These are phyloP conservation scores for Neopelma chrysocephalum DNA, from an alignment of 2,797 vertebrate species.

Conservation along the genomic window DNA sequence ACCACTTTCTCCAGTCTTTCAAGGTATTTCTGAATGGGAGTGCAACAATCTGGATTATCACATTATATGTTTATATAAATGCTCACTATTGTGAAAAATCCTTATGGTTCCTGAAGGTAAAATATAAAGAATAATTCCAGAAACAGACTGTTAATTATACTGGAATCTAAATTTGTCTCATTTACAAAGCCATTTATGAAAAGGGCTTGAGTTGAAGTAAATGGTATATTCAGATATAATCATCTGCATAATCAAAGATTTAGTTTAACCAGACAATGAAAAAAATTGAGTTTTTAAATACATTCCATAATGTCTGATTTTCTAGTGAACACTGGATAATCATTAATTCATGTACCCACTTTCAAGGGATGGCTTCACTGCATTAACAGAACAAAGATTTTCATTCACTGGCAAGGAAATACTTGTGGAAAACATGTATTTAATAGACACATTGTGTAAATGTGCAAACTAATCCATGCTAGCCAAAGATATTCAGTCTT, in stretches of 20 bases:
- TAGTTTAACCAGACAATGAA: background rate
- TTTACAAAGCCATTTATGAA: background rate
- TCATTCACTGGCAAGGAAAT: background rate
- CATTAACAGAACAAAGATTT: background rate
- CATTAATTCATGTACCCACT: background rate
- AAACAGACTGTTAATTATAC: background rate
- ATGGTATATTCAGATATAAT: background rate
- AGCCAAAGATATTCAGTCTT: background rate
- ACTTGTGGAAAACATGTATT: background rate
- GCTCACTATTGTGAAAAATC: background rate
- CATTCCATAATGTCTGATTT: background rate
- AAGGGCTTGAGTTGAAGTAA: background rate
- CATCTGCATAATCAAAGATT: background rate
- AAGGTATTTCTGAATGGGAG: background rate
- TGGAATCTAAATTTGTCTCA: background rate
- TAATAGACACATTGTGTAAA: background rate
- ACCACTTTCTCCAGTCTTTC: background rate
- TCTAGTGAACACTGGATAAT: background rate
- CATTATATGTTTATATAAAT: conserved; percentile 17
- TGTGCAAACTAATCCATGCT: background rate
- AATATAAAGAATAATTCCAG: background rate
- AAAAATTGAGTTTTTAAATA: background rate
- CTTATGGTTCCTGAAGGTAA: background rate
- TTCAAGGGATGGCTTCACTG: background rate
- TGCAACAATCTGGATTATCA: background rate